Evolutionary conservation across 2,888 invertebrate genomes (phyloP), one percentile per base, ranked within the genome.

Genomic region (Colletes collaris): DNA sequence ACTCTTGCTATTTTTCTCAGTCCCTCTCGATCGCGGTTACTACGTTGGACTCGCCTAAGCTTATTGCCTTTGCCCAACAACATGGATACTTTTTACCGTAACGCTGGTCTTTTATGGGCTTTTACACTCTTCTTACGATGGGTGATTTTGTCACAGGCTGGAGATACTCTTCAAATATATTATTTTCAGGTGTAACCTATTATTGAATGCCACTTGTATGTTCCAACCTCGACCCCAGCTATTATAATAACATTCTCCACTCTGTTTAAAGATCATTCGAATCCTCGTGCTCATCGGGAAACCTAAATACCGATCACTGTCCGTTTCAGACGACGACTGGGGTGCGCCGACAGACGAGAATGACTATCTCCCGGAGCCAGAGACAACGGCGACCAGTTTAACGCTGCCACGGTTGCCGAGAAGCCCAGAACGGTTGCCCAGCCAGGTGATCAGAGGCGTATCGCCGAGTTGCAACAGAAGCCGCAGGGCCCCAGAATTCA

Each of bases 281-380:
- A 27, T 27, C 27, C 27, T 27, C 27, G 27, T 27, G 27, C 27
- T 27, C 27, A 27, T 27, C 27, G 27, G 27, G 27, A 27, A 59
- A 16, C 10, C 13, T n/a, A 44, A 37, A 10, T n/a, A 35, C 16
- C 11, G 16, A 13, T 11, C 1, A 11, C 11, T 27, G 8, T 53
- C 27, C 6, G 8, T 95, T 95, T 8, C 95, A 97, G 96, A 96
- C 93, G 96, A 97, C 89, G 96, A 97, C 90, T 96, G 96, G 96
- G 91, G 92, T 35, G 91, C 85, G 11, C 82, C 89, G 4, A 84
- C 86, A n/a, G 92, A 92, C 66, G 92, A 93, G 46, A 88, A 88
- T 64, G 91, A 91, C 55, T 93, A 91, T 81, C 87, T 90, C 46
- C 89, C 81, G 3, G 92, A 89, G 80, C 87, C 87, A 37, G 89